Evolutionary conservation across 2,113 vertebrate species (phyloP), one percentile per base, ranked within the genome.

Genomic region (Lethenteron reissneri): DNA sequence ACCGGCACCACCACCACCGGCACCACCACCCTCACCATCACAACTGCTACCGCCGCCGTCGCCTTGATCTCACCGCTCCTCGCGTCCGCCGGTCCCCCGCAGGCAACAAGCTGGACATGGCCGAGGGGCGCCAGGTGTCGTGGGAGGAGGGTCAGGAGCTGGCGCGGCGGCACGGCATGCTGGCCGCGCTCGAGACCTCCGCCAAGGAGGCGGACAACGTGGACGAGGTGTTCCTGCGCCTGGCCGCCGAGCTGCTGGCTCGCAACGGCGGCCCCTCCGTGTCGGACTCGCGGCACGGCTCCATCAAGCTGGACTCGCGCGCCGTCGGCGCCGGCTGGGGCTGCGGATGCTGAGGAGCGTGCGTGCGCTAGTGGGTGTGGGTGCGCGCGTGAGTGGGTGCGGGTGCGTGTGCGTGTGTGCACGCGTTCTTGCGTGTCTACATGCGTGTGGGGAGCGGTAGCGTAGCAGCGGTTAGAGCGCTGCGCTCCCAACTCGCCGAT

Each of bases 31-130:
- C 21, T 21, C 41, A 7, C 41, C 41, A 41, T 6, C 41, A 7
- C 41, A 6, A 1, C 41, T 41, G 41, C 41, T 41, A 41, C 25
- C 25, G 25, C 25, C 25, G 6, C 41, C 41, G 6, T 41, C 41
- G 41, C 41, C 41, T 6, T 41, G 41, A 41, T 41, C 41, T 5
- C 41, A 41, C 41, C 41, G 41, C 41, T 41, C 41, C 41, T 41
- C 41, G 41, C 41, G 41, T 41, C 41, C 1, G 41, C 41, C 41
- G 41, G 41, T 41, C 41, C 71, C 70, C 73, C 57, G 3, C 78
- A 97, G 94, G 94, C 72, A 97, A 96, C 79, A 97, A 97, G 76
- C 81, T 85, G 0, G 92, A 97, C 74, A 75, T 89, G 2, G 78
- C 84, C 75, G 75, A 82, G 2, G 80, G 87, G 70, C 84, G 94